Percentiles rank a stretch among this genome's conserved stretches.
These are phyloP conservation scores for Tachysurus fulvidraco DNA, from an alignment of 2,113 vertebrate genomes.

Conservation along the genomic window DNA sequence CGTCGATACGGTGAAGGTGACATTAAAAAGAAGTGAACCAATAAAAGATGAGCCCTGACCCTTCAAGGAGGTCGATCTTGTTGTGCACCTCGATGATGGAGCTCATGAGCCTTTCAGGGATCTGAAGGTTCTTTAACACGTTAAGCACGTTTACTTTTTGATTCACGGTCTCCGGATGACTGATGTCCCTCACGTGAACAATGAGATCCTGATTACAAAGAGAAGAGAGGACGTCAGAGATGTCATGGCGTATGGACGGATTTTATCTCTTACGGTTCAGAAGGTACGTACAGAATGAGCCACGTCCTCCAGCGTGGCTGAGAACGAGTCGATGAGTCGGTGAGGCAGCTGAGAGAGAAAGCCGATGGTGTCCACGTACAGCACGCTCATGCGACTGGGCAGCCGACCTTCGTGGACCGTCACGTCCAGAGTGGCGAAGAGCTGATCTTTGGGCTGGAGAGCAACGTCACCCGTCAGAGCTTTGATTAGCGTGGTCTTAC, in stretches of 20 bases:
- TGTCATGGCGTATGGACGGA: no score
- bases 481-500: constrained; percentile 92
- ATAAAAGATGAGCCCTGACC: constrained; percentile 65
- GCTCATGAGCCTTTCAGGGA: constrained; percentile 77
- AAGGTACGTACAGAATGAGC: constrained; percentile 78
- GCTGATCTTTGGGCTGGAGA: constrained; percentile 82
- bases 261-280: no score
- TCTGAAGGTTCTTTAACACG: constrained; percentile 77
- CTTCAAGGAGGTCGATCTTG: constrained; percentile 84
- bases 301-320: constrained; percentile 89
- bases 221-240: background rate
- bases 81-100: constrained; percentile 91
- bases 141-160: constrained; percentile 87
- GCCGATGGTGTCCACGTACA: constrained; percentile 92
- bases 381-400: constrained; percentile 77
- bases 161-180: constrained; percentile 84
- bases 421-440: constrained; percentile 91
- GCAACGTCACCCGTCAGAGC: constrained; percentile 81
- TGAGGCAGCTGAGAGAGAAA: constrained; percentile 95
- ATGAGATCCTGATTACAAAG: constrained; percentile 79
- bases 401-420: constrained; percentile 84
- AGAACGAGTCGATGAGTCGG: constrained; percentile 87
- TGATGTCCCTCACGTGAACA: constrained; percentile 88
- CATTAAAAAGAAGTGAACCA: background rate
- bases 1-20: background rate